Base-by-base conservation (phyloP, 2,113 vertebrate genomes). In the Callorhinus ursinus region DNA sequence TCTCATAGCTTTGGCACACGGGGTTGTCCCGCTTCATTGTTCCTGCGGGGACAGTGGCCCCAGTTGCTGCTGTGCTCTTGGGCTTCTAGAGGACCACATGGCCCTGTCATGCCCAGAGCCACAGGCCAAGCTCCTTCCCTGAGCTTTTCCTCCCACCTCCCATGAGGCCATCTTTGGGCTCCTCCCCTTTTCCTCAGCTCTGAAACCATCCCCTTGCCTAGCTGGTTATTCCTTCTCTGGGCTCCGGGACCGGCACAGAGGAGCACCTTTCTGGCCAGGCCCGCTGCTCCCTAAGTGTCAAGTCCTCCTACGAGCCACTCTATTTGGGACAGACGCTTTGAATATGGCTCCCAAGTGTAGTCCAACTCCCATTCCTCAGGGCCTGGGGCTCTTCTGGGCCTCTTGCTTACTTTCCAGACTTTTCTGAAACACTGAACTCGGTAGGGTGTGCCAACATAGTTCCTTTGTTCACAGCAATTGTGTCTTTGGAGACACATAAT, bases 31-130 rank as follows among this genome's bases (percentile, higher is more conserved):
- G 36, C 85, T 28, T 67, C 0, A 0, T n/a, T 39, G 8, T 51
- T 36, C 77, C 24, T 1, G 39, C 7, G 26, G 33, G 33, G 51
- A 14, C 0, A 0, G 1, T 9, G 59, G 36, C 33, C 0, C 49
- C 5, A 49, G 92, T 10, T 46, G 33, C 12, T 36, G 65, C 46
- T 49, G 14, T 74, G 33, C 46, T 33, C 33, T 12, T 33, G 67
- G 61, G 79, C 87, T 31, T 8, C 28, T 10, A 24, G 67, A 49
- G 39, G 28, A 28, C 51, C 55, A 22, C 46, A 22, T 4, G 49
- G 1, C 49, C 42, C 39, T 8, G 76, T 57, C 10, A 7, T 13
- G 21, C 36, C 59, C 67, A 72, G 90, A 82, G 22, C 53, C 65
- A 14, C 59, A 46, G 28, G 49, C 28, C 26, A 36, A 24, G 7